Conservation (phyloP, 2,888 invertebrate genomes). For the Heliconius sara region DNA sequence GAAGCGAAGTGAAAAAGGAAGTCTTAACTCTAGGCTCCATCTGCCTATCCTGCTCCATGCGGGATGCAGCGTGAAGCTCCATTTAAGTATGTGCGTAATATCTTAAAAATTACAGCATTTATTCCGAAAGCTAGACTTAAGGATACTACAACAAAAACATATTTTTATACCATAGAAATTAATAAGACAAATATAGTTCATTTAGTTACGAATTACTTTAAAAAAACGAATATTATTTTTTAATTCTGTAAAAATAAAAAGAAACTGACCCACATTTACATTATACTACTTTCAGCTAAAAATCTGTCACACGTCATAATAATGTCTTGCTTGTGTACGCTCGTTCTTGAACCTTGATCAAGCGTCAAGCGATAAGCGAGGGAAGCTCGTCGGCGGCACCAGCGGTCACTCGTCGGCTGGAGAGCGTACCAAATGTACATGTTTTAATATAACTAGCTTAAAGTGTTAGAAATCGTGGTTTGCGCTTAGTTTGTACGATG, state of each 20-base stretch:
- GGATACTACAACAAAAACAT: too few relatives aligned
- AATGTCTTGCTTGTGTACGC: constrained; percentile 44
- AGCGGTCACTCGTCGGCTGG: constrained; percentile 30
- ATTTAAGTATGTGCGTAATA: too few relatives aligned
- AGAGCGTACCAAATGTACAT: constrained; percentile 23
- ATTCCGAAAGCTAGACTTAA: too few relatives aligned
- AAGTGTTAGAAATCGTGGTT: constrained; percentile 20
- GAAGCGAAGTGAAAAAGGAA: too few relatives aligned
- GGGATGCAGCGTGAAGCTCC: too few relatives aligned
- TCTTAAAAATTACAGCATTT: too few relatives aligned
- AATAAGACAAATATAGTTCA: neutral
- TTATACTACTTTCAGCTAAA: neutral
- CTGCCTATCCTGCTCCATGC: too few relatives aligned
- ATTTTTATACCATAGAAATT: too few relatives aligned
- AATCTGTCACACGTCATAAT: constrained; percentile 38
- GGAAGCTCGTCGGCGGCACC: constrained; percentile 48
- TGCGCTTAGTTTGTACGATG: constrained; percentile 6
- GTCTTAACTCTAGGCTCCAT: too few relatives aligned
- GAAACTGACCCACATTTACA: constrained; percentile 7
- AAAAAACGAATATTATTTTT: neutral
- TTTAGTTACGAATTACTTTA: neutral
- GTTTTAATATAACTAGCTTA: constrained; percentile 16
- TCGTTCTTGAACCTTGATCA: constrained; percentile 69
- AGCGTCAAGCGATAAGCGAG: constrained; percentile 61
- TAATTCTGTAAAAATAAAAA: neutral